phyloP scores from a whole-genome alignment of 2,888 invertebrate genomes.

The Reticulitermes lucifugus region DNA sequence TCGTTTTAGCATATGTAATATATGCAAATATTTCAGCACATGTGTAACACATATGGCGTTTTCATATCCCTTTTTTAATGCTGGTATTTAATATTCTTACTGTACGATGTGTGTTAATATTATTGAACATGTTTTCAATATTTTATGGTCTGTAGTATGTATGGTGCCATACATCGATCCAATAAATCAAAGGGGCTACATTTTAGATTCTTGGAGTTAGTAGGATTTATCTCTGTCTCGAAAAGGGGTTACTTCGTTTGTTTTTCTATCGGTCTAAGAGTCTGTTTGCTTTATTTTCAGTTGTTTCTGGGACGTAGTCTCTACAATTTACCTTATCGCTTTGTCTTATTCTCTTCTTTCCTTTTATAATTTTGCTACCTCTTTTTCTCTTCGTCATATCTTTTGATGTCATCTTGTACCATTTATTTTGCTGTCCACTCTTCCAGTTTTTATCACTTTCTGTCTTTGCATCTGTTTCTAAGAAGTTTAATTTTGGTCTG shows the following conservation, averaged over 20 bases:
- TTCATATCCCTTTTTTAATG: conserved; percentile 6
- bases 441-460: neutral
- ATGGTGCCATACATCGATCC: neutral
- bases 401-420: neutral
- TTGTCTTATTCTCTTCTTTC: neutral
- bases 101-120: neutral
- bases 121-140: conserved; percentile 4
- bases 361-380: neutral
- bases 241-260: neutral
- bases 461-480: neutral
- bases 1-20: conserved; percentile 20
- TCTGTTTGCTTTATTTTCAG: neutral
- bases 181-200: neutral
- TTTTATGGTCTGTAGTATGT: neutral
- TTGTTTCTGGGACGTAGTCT: neutral
- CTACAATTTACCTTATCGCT: neutral
- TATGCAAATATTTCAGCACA: conserved; percentile 22
- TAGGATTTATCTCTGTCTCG: neutral
- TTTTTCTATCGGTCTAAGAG: neutral
- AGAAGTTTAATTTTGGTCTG: neutral
- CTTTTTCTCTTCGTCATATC: neutral
- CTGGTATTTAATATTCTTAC: conserved; percentile 26
- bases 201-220: neutral
- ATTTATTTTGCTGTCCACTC: neutral
- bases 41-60: conserved; percentile 9